Evolutionary conservation across 37 sponge, comb jelly and placozoan genomes (phyloP).

Genomic region (Axinella damicornis): DNA sequence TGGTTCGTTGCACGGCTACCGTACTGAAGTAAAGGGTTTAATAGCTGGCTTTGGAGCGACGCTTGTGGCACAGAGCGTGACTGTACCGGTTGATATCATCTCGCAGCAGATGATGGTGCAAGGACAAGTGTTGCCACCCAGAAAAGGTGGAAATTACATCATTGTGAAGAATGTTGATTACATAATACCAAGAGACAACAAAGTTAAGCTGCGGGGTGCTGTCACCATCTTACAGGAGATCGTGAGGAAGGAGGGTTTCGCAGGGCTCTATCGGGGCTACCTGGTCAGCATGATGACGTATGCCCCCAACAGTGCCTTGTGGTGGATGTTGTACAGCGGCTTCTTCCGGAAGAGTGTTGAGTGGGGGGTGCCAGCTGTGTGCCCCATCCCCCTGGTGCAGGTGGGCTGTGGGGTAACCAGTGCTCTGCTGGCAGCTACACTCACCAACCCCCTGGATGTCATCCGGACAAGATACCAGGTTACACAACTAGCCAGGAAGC

Average conservation of each 20-base stretch:
- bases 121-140: constrained; percentile 57
- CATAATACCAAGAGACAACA: constrained; percentile 38
- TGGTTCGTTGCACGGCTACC: constrained; percentile 49
- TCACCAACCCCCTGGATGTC: constrained; percentile 95
- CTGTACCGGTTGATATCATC: constrained; percentile 93
- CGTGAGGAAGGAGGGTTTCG: constrained; percentile 59
- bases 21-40: constrained; percentile 80
- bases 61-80: constrained; percentile 85
- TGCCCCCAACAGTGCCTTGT: constrained; percentile 93
- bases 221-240: constrained; percentile 63
- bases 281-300: constrained; percentile 88
- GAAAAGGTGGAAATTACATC: constrained; percentile 8
- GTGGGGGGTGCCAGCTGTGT: constrained; percentile 17
- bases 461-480: constrained; percentile 97
- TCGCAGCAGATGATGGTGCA: constrained; percentile 93
- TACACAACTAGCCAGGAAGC: neutral
- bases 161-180: constrained; percentile 62
- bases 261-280: constrained; percentile 92
- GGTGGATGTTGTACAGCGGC: constrained; percentile 87
- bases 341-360: constrained; percentile 25
- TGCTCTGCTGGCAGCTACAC: constrained; percentile 62
- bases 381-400: constrained; percentile 75
- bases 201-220: constrained; percentile 38
- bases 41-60: constrained; percentile 84
- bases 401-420: constrained; percentile 73